Evolutionary conservation across 2,113 vertebrate genomes (phyloP).

Genomic region (Willisornis vidua): DNA sequence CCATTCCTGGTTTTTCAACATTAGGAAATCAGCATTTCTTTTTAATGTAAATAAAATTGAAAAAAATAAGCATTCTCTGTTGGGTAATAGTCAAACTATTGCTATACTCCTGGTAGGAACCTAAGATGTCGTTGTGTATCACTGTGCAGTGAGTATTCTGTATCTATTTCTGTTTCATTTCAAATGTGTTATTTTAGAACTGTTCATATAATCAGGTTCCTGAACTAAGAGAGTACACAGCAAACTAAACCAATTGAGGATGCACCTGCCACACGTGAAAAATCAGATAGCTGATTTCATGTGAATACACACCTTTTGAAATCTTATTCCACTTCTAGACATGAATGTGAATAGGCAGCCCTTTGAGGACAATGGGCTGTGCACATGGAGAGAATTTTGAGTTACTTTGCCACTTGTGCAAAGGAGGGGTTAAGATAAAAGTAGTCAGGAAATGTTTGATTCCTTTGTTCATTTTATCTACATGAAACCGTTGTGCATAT

Average conservation of each 20-base stretch:
- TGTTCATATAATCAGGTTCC: constrained; percentile 54
- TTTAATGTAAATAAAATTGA: background rate
- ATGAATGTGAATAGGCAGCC: constrained; percentile 21
- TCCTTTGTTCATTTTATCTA: constrained; percentile 31
- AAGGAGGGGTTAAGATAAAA: background rate
- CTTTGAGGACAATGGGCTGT: constrained; percentile 42
- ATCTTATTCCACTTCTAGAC: constrained; percentile 39
- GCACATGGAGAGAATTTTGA: background rate
- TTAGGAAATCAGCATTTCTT: background rate
- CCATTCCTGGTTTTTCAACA: background rate
- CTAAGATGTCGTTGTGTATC: constrained; percentile 25
- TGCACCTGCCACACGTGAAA: constrained; percentile 16
- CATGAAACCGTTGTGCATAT: background rate
- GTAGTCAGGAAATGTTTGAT: background rate
- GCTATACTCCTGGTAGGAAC: constrained; percentile 48
- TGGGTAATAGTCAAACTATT: background rate
- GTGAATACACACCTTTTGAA: constrained; percentile 50
- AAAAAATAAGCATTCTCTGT: background rate
- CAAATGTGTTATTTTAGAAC: constrained; percentile 60
- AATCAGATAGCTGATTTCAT: constrained; percentile 42
- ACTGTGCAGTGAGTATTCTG: constrained; percentile 2
- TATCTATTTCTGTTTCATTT: constrained; percentile 62
- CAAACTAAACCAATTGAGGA: constrained; percentile 53
- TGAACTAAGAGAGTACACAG: constrained; percentile 43
- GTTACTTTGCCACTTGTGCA: constrained; percentile 28